phyloP scores from a whole-genome alignment of 64 coral and sea anemone species.

The Porites australiensis region DNA sequence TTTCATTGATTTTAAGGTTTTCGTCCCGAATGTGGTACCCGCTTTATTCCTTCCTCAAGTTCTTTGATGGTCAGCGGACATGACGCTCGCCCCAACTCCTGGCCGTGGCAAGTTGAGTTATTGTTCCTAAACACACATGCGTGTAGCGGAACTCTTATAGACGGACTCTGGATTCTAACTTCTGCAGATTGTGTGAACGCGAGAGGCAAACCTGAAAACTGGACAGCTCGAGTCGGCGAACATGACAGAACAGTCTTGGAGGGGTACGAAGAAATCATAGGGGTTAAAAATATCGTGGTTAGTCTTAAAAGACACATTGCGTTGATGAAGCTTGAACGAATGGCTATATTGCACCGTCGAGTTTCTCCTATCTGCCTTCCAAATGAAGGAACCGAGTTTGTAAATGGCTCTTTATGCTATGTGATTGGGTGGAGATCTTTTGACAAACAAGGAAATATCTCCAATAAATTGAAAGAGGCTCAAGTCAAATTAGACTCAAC shows the following conservation, averaged over 20 bases:
- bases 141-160: conserved; percentile 26
- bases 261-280: conserved; percentile 40
- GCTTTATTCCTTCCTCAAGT: conserved; percentile 3
- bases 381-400: background rate
- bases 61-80: conserved; percentile 7
- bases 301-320: background rate
- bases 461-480: conserved; percentile 22
- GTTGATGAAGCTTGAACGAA: background rate
- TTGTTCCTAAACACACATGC: conserved; percentile 30
- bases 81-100: conserved; percentile 63
- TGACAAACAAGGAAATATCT: background rate
- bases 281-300: background rate
- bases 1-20: background rate
- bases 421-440: conserved; percentile 19
- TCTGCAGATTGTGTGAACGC: conserved; percentile 16
- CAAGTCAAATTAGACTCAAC: conserved; percentile 5
- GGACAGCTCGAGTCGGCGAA: conserved; percentile 21
- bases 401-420: background rate
- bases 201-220: background rate
- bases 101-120: conserved; percentile 79
- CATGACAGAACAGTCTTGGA: conserved; percentile 26
- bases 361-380: conserved; percentile 24
- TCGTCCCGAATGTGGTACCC: conserved; percentile 51
- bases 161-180: background rate
- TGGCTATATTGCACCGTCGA: conserved; percentile 11